Evolutionary conservation across 2,113 vertebrate species (phyloP).

Genomic region (Nipponia nippon): DNA sequence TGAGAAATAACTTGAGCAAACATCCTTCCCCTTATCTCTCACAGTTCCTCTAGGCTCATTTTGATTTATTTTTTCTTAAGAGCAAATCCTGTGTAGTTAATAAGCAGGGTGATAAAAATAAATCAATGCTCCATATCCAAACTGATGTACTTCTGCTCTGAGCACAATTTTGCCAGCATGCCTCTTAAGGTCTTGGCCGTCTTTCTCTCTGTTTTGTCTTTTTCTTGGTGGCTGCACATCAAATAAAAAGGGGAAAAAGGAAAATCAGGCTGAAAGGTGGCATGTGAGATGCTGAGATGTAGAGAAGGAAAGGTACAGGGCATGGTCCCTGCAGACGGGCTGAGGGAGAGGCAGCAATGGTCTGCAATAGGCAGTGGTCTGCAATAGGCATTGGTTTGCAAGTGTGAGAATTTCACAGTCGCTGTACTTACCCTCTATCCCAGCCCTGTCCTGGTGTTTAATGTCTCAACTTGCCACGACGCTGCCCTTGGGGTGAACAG

Average conservation of each 20-base stretch:
- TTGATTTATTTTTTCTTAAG: background rate
- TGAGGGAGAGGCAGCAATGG: background rate
- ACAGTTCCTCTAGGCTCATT: background rate
- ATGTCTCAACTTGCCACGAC: background rate
- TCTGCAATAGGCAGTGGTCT: background rate
- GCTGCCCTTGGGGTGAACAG: background rate
- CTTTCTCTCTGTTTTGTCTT: background rate
- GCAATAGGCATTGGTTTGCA: background rate
- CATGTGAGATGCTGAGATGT: background rate
- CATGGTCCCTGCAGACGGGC: background rate
- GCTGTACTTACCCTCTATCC: background rate
- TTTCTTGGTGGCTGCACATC: background rate
- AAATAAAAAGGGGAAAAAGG: background rate
- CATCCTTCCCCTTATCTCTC: background rate
- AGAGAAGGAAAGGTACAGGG: background rate
- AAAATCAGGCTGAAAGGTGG: background rate
- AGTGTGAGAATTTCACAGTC: background rate
- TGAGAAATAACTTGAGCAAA: slow-evolving; percentile 14
- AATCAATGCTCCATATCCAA: background rate
- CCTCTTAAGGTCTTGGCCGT: background rate
- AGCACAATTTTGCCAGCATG: background rate
- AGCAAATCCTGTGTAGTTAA: background rate
- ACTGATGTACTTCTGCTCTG: background rate
- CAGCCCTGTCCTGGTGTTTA: background rate
- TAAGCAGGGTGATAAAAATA: slow-evolving; percentile 2